Evolutionary conservation across 2,797 vertebrate genomes (phyloP), one percentile per base, ranked within the genome.

Genomic region (Kryptolebias ocellatus): DNA sequence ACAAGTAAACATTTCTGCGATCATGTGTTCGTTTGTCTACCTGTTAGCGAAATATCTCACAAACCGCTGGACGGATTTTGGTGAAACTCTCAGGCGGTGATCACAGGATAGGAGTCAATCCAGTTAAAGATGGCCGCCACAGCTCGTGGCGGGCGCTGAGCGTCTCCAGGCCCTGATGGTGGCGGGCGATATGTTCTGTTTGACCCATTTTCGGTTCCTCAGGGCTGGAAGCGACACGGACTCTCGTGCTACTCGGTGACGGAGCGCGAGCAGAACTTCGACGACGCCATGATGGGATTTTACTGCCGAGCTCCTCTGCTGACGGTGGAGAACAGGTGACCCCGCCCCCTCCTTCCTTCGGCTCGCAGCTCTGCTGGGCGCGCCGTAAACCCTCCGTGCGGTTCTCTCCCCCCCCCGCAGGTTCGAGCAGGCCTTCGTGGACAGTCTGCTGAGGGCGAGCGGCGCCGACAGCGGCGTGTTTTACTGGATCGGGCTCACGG

Each of bases 341-440:
- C 20, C 20, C 20, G 20, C 20, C 20, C 20, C 20, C 20, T 24
- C 20, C 20, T 24, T 24, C 20, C 20, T 24, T 24, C 20, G 20
- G 20, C 20, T 24, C 20, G 20, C 20, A 24, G 20, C 20, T 24
- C 20, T 24, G 20, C 20, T 2, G 20, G 20, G 20, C 20, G 20
- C 20, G 20, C 20, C 20, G 20, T 24, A 24, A 24, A 24, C 20
- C 28, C 5, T 65, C 9, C 16, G 12, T 29, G 60, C 12, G 67
- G 28, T 15, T 61, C 31, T 31, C 60, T 28, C 16, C 54, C 31
- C 1, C 50, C 34, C 28, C 49, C 62, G 58, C 87, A 98, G 97
- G 93, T 99, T 97, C 88, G 96, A 99, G 87, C 97, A 99, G 89
- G 95, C 93, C 18, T 99, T 98, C 82, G 83, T 99, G 72, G 96